These are phyloP conservation scores for Meleagris gallopavo DNA, from an alignment of 2,113 vertebrate species.

Conservation along the genomic window DNA sequence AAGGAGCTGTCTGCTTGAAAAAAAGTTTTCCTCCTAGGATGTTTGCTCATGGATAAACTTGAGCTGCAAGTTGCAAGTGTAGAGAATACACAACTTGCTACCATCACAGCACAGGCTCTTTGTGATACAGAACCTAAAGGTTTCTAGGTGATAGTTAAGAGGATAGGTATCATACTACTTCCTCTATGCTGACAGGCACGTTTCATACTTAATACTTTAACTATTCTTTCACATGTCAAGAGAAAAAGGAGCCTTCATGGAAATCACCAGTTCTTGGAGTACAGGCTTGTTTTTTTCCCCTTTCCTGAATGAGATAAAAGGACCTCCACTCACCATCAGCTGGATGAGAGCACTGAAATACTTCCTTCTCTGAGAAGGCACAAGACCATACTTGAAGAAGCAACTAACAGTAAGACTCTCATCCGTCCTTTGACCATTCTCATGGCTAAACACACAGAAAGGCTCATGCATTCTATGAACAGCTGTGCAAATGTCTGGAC, in stretches of 20 bases:
- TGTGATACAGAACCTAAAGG: not conserved
- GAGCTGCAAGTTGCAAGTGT: not conserved
- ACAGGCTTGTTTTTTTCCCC: not conserved
- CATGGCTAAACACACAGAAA: not conserved
- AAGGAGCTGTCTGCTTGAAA: not conserved
- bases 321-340: not conserved
- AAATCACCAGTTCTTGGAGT: not conserved
- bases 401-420: not conserved
- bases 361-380: not conserved
- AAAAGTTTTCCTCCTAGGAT: not conserved
- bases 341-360: not conserved
- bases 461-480: not conserved
- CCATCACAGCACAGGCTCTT: not conserved
- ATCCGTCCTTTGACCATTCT: not conserved
- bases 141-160: not conserved
- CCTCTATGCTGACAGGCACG: not conserved
- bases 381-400: not conserved
- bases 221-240: not conserved
- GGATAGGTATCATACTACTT: not conserved
- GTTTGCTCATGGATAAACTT: not conserved
- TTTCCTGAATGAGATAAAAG: not conserved
- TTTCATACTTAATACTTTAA: not conserved
- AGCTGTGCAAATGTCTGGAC: not conserved
- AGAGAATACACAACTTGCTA: not conserved
- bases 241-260: not conserved